phyloP scores from a whole-genome alignment of 2,113 vertebrate genomes.

The Heterotis niloticus region DNA sequence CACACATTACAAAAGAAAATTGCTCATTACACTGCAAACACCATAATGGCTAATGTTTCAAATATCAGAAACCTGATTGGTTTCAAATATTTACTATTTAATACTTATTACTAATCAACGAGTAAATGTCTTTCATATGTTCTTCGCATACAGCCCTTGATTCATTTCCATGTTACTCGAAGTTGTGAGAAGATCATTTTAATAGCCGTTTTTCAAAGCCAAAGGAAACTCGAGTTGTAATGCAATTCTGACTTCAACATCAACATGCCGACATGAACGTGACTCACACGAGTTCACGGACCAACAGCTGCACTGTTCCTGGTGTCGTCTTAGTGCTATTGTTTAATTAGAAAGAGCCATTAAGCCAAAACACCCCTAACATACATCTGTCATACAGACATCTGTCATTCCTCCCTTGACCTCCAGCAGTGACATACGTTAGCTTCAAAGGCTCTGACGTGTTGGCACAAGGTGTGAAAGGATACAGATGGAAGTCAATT shows the following conservation, averaged over 20 bases:
- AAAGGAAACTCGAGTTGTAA: background rate
- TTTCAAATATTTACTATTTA: conserved; percentile 1
- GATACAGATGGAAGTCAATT: conserved; percentile 35
- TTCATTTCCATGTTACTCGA: background rate
- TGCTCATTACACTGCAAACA: background rate
- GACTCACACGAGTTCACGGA: background rate
- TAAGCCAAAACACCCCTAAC: background rate
- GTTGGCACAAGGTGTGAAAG: conserved; percentile 28
- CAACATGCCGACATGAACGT: too few species aligned
- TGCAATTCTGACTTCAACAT: background rate
- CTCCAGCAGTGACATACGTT: background rate
- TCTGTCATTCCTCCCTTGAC: conserved; percentile 4
- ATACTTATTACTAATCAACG: conserved; percentile 10
- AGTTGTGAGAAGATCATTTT: background rate
- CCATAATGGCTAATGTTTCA: background rate
- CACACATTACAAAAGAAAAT: background rate
- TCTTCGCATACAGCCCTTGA: background rate
- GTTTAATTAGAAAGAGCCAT: background rate
- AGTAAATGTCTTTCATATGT: background rate
- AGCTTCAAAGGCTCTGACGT: conserved; percentile 8
- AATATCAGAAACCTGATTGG: background rate
- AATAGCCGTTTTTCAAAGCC: background rate
- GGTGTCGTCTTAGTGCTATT: background rate
- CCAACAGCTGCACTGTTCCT: background rate
- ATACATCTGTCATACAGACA: background rate